Evolutionary conservation across 2,888 invertebrate genomes (phyloP).

Genomic region (Rhagium mordax): DNA sequence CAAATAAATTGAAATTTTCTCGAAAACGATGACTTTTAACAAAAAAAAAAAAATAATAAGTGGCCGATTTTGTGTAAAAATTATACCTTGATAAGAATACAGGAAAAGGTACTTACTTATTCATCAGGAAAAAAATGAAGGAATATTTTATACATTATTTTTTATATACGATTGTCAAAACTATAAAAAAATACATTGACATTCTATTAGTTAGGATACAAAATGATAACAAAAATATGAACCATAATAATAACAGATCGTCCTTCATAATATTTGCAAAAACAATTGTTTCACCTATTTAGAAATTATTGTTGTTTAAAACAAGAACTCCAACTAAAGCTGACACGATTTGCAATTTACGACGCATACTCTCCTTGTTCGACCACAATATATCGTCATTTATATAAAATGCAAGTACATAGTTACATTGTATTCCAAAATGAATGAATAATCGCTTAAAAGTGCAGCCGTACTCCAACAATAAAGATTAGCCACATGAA

Average conservation of each 20-base stretch:
- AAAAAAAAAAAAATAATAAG: too few species aligned
- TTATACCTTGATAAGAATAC: too few species aligned
- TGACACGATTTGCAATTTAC: not conserved
- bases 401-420: not conserved
- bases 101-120: too few species aligned
- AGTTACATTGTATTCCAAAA: conserved; percentile 7
- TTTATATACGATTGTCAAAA: too few species aligned
- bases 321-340: not conserved
- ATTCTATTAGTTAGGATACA: too few species aligned
- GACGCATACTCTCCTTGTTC: not conserved
- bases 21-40: too few species aligned
- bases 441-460: not conserved
- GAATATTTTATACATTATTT: too few species aligned
- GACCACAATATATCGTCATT: conserved; percentile 1
- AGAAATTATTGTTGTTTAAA: not conserved
- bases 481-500: conserved; percentile 12
- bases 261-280: not conserved
- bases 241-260: not conserved
- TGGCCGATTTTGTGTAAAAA: too few species aligned
- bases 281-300: not conserved
- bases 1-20: too few species aligned
- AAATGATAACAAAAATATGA: too few species aligned
- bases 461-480: not conserved
- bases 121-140: too few species aligned
- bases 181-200: too few species aligned